Percentiles rank a stretch among this genome's conserved stretches.
These are phyloP conservation scores for Rostratula benghalensis DNA, from an alignment of 2,113 vertebrate species.

Conservation along the genomic window DNA sequence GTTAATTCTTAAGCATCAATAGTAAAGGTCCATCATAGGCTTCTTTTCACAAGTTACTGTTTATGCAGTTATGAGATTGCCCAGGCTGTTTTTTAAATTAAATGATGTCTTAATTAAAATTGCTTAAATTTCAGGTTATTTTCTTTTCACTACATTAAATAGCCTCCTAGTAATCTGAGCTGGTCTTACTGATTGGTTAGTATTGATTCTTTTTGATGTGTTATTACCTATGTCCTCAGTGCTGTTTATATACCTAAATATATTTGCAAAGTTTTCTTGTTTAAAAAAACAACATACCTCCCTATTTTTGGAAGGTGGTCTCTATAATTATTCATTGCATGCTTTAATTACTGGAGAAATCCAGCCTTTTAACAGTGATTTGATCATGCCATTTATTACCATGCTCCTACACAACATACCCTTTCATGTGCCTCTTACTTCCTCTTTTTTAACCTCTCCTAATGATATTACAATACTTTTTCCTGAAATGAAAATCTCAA, in stretches of 20 bases:
- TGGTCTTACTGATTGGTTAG: neutral
- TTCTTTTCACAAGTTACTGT: neutral
- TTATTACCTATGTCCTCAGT: neutral
- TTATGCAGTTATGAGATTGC: neutral
- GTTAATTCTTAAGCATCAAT: neutral
- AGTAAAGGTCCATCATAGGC: neutral
- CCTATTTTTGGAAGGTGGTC: neutral
- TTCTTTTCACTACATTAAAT: neutral
- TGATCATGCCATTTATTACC: neutral
- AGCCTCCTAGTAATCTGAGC: neutral
- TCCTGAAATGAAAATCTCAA: neutral
- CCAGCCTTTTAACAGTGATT: neutral
- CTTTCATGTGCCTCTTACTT: neutral
- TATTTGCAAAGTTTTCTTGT: neutral
- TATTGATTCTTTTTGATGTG: neutral
- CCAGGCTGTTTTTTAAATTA: neutral
- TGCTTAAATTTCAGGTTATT: neutral
- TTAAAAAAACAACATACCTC: neutral
- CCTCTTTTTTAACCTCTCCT: neutral
- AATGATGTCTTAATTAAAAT: neutral
- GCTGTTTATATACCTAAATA: neutral
- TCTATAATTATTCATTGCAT: neutral
- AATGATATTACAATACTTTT: neutral
- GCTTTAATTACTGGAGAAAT: neutral
- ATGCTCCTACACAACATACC: neutral